Evolutionary conservation across 2,797 vertebrate species (phyloP).

Genomic region (Nyctalus aviator): DNA sequence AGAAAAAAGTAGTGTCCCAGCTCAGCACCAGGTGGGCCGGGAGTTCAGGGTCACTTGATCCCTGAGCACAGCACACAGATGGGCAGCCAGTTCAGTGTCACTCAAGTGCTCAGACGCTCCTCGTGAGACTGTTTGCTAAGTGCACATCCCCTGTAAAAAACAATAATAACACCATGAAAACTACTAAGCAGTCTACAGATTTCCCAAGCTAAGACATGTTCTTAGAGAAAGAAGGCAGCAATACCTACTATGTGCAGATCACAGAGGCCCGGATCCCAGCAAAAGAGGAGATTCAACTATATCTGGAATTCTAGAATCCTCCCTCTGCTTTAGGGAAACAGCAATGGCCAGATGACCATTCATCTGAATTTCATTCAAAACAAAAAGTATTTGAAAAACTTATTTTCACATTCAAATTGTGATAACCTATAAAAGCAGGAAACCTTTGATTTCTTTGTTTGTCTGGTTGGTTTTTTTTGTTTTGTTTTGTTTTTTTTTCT

Average conservation of each 20-base stretch:
- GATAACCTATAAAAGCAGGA: slow-evolving; percentile 37
- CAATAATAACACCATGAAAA: background rate
- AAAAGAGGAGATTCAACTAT: background rate
- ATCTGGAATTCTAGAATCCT: background rate
- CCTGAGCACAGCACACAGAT: background rate
- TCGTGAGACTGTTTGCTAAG: background rate
- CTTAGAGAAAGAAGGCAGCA: background rate
- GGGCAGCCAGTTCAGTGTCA: background rate
- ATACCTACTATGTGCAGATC: accelerated
- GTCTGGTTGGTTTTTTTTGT: background rate
- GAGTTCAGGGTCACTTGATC: background rate
- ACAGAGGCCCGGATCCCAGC: background rate
- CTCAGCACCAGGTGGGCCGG: background rate
- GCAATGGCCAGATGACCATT: background rate
- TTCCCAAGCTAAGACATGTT: background rate
- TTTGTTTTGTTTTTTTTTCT: background rate
- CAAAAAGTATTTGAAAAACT: slow-evolving; percentile 22
- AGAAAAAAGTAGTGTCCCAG: background rate
- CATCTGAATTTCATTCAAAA: background rate
- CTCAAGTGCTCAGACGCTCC: background rate
- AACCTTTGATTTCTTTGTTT: slow-evolving; percentile 10
- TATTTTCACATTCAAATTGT: slow-evolving; percentile 32
- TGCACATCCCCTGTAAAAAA: background rate
- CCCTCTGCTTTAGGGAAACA: background rate
- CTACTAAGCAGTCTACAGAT: background rate